Evolutionary conservation across 2,113 vertebrate genomes (phyloP).

Genomic region (cat (Felis catus)): F.catus_Fca126_mat1.0 CM031428.1:47889001-47889500

Average conservation of each 20-base stretch:
- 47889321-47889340: neutral
- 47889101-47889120: neutral
- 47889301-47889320: neutral
- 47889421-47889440: neutral
- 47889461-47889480: neutral
- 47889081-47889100: neutral
- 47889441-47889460: neutral
- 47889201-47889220: neutral
- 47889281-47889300: neutral
- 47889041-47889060: neutral
- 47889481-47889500: neutral
- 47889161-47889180: neutral
- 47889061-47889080: neutral
- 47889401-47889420: neutral
- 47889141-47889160: conserved; percentile 31
- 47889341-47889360: neutral
- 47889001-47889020: neutral
- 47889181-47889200: neutral
- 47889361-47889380: neutral
- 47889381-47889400: neutral
- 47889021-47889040: neutral
- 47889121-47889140: neutral
- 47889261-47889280: neutral
- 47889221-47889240: conserved; percentile 30
- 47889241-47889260: neutral